A percentile compares a stretch with the other conserved stretches of the same genome.
phyloP scores from a whole-genome alignment of 2,888 invertebrate species.

The Taenaris catops region DNA sequence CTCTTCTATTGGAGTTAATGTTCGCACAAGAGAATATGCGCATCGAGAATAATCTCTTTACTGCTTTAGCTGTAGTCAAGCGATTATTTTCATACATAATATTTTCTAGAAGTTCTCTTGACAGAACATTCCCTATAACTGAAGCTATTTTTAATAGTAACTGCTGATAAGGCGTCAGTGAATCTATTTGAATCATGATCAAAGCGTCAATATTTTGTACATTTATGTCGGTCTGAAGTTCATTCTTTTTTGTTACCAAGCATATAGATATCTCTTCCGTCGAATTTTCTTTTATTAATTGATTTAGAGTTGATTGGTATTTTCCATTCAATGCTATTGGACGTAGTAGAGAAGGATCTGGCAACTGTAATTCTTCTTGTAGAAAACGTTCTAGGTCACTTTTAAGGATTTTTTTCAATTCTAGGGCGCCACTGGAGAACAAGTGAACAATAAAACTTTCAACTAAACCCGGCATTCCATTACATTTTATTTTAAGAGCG shows the following conservation, averaged over 20 bases:
- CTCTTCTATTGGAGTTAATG: conserved; percentile 30
- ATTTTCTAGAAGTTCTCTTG: conserved; percentile 70
- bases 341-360: conserved; percentile 41
- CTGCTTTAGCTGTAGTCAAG: conserved; percentile 65
- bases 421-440: conserved; percentile 65
- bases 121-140: conserved; percentile 76
- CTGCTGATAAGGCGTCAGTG: conserved; percentile 81
- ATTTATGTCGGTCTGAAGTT: conserved; percentile 54
- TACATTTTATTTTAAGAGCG: conserved; percentile 61
- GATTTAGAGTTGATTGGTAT: conserved; percentile 46
- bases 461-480: conserved; percentile 72
- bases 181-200: conserved; percentile 76
- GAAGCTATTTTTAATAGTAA: conserved; percentile 80
- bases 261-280: conserved; percentile 49
- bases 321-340: conserved; percentile 50
- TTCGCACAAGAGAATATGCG: conserved; percentile 77
- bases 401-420: conserved; percentile 44
- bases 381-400: conserved; percentile 39
- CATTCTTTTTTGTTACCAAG: conserved; percentile 47
- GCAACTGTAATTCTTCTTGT: conserved; percentile 55
- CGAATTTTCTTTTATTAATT: conserved; percentile 39
- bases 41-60: conserved; percentile 77
- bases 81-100: conserved; percentile 75
- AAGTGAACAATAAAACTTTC: conserved; percentile 72
- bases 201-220: conserved; percentile 65